A percentile compares a stretch with the other conserved stretches of the same genome.
These are phyloP conservation scores for Nesometra sesokonis DNA, from an alignment of 35 echinoderm and acorn worm species.

Conservation along the genomic window DNA sequence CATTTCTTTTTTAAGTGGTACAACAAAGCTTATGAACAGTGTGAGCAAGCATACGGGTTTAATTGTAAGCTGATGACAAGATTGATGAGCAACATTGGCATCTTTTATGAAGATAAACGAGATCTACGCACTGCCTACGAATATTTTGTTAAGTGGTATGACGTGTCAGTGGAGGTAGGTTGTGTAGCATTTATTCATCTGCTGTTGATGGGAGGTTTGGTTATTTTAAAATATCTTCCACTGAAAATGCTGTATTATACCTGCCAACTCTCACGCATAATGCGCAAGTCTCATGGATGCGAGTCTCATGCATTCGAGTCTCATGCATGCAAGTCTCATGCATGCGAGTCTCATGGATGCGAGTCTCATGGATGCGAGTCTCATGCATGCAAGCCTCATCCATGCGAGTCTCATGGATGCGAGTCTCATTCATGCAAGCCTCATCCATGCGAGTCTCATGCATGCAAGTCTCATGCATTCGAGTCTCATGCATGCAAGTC, in stretches of 20 bases:
- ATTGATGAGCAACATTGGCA: conserved; percentile 85
- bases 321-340: too few species aligned
- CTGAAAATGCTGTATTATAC: not conserved
- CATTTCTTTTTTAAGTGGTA: conserved; percentile 47
- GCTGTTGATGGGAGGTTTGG: not conserved
- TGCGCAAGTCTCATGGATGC: too few species aligned
- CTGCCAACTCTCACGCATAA: not conserved
- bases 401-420: too few species aligned
- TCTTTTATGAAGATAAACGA: conserved; percentile 71
- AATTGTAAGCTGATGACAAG: conserved; percentile 91
- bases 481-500: too few species aligned
- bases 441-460: too few species aligned
- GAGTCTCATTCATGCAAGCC: too few species aligned
- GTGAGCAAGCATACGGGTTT: conserved; percentile 88
- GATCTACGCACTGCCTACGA: conserved; percentile 69
- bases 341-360: too few species aligned
- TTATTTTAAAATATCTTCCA: not conserved
- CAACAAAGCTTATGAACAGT: conserved; percentile 62
- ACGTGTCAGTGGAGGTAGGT: conserved; percentile 66
- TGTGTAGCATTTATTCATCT: not conserved
- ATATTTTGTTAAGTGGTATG: conserved; percentile 70
- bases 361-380: too few species aligned
- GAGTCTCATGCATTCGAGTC: too few species aligned
- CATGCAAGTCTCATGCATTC: too few species aligned
- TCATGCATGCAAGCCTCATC: too few species aligned